These are phyloP conservation scores for Actinostola sp. DNA, from an alignment of 92 coral and sea anemone species.

Conservation along the genomic window DNA sequence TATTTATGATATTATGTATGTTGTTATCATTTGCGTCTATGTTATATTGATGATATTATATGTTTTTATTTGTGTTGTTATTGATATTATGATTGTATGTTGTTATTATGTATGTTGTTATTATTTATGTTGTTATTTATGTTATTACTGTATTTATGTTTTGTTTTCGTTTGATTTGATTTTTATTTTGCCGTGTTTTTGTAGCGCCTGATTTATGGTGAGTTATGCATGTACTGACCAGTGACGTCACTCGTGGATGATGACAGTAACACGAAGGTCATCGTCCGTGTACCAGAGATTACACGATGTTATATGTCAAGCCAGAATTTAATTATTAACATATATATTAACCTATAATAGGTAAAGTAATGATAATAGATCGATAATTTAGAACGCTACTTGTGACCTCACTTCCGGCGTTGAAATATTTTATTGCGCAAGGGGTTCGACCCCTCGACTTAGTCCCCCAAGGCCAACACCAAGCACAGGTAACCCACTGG, in stretches of 20 bases:
- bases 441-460: background rate
- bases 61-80: no score
- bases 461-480: background rate
- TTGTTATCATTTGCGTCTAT: no score
- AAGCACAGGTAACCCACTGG: background rate
- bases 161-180: background rate
- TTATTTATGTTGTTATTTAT: background rate
- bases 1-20: no score
- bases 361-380: background rate
- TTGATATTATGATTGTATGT: background rate
- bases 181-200: conserved; percentile 30
- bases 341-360: background rate
- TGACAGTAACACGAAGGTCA: conserved; percentile 38
- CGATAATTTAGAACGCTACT: background rate
- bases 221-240: conserved; percentile 31
- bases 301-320: conserved; percentile 5
- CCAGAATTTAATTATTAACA: background rate
- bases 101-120: background rate
- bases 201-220: conserved; percentile 40
- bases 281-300: background rate
- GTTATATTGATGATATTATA: no score
- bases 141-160: background rate
- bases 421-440: background rate
- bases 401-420: background rate
- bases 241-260: conserved; percentile 36